Evolutionary conservation across 1,140 invertebrate genomes (phyloP).

Genomic region (Drosophila sproati): DNA sequence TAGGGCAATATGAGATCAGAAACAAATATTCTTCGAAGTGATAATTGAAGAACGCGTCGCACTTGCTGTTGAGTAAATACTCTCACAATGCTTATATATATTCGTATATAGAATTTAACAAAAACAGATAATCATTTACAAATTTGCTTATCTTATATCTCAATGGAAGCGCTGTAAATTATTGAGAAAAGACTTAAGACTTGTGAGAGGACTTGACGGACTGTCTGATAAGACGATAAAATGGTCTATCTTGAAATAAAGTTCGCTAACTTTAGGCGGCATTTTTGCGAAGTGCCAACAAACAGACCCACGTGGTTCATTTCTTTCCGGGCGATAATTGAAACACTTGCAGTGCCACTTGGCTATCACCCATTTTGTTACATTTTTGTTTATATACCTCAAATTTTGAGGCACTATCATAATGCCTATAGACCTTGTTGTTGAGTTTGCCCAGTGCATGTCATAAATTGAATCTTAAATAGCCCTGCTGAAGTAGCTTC

Average conservation of each 20-base stretch:
- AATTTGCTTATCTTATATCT: conserved; percentile 8
- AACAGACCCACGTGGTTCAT: conserved; percentile 1
- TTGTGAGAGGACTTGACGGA: neutral
- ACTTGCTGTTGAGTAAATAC: neutral
- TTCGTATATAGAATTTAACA: neutral
- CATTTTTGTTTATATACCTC: neutral
- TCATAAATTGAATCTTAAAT: conserved; percentile 31
- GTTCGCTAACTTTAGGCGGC: neutral
- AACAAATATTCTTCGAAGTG: neutral
- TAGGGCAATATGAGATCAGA: conserved; percentile 18
- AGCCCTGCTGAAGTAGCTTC: conserved; percentile 33
- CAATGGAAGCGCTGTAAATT: neutral
- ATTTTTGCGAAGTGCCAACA: neutral
- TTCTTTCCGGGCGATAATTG: conserved; percentile 9
- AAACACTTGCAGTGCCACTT: conserved; percentile 4
- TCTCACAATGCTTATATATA: neutral
- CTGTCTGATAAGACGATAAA: conserved; percentile 1
- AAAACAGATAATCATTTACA: neutral
- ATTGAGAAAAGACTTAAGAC: neutral
- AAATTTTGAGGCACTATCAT: conserved; percentile 23
- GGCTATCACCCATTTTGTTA: neutral
- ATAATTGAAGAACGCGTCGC: conserved; percentile 13
- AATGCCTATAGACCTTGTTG: neutral
- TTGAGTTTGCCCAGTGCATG: conserved; percentile 23
- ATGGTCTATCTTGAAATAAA: neutral